These are phyloP conservation scores for Lagopus leucura DNA, from an alignment of 2,113 vertebrate species.

Conservation along the genomic window DNA sequence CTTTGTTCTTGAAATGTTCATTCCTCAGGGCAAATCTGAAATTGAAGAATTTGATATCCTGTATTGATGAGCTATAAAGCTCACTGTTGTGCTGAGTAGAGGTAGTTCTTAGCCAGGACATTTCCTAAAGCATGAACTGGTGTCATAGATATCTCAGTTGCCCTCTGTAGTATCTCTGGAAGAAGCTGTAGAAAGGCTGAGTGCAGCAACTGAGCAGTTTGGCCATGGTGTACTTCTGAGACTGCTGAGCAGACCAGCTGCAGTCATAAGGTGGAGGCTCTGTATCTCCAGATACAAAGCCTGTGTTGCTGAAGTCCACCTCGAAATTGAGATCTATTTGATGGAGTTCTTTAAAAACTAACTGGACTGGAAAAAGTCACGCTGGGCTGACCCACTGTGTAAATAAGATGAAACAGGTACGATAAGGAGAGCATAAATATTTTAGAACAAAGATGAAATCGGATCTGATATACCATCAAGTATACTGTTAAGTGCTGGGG, in stretches of 20 bases:
- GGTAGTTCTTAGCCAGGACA: not conserved
- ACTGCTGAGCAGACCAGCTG: not conserved
- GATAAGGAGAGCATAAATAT: not conserved
- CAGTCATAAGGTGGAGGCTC: not conserved
- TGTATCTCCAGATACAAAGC: not conserved
- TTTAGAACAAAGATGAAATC: not conserved
- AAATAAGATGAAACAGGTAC: not conserved
- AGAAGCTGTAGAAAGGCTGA: not conserved
- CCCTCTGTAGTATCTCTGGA: not conserved
- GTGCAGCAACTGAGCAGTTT: not conserved
- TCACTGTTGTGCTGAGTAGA: not conserved
- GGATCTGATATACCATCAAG: rapidly evolving
- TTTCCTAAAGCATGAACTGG: not conserved
- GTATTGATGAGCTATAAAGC: not conserved
- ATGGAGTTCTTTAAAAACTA: not conserved
- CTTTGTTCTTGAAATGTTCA: not conserved
- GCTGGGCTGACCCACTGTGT: rapidly evolving
- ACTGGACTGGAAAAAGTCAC: not conserved
- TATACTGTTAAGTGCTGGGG: not conserved
- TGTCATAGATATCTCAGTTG: not conserved
- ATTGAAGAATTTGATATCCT: rapidly evolving
- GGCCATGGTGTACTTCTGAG: not conserved
- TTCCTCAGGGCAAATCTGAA: not conserved
- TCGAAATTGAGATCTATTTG: not conserved
- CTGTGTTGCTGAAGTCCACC: not conserved